phyloP scores from a whole-genome alignment of 2,888 invertebrate genomes.

The Cheiracanthium punctorium region DNA sequence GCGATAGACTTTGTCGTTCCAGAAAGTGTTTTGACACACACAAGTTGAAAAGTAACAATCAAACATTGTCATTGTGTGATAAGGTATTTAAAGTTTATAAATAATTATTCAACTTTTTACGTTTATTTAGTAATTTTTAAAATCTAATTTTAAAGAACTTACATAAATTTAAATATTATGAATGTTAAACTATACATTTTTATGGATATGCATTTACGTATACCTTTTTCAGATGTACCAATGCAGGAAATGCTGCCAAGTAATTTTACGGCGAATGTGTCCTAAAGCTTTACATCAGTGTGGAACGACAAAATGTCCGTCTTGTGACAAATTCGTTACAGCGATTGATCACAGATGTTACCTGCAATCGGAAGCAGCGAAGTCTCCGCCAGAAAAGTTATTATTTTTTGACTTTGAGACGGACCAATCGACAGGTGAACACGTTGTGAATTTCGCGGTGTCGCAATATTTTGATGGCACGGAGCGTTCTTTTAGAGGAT shows the following conservation, averaged over 20 bases:
- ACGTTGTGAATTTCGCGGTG: not conserved
- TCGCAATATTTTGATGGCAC: not conserved
- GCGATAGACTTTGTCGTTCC: not conserved
- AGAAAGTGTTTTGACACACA: not conserved
- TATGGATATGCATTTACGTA: too few relatives aligned
- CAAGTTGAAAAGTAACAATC: not conserved
- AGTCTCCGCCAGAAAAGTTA: not conserved
- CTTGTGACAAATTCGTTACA: slow-evolving; percentile 3
- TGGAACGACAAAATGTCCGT: not conserved
- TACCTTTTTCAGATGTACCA: slow-evolving; percentile 21
- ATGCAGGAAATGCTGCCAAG: slow-evolving; percentile 9
- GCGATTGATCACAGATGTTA: not conserved
- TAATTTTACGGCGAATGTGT: not conserved
- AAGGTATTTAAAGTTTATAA: too few relatives aligned
- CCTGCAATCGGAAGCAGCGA: not conserved
- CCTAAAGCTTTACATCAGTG: not conserved
- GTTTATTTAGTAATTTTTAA: too few relatives aligned
- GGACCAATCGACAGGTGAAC: not conserved
- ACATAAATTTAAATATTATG: too few relatives aligned
- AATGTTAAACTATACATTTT: too few relatives aligned
- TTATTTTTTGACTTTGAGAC: not conserved
- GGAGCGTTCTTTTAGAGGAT: not conserved
- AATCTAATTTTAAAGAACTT: too few relatives aligned
- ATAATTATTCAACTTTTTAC: not conserved
- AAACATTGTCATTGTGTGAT: not conserved